These are phyloP conservation scores for Rhinophrynus dorsalis DNA, from an alignment of 2,797 vertebrate genomes.

Conservation along the genomic window DNA sequence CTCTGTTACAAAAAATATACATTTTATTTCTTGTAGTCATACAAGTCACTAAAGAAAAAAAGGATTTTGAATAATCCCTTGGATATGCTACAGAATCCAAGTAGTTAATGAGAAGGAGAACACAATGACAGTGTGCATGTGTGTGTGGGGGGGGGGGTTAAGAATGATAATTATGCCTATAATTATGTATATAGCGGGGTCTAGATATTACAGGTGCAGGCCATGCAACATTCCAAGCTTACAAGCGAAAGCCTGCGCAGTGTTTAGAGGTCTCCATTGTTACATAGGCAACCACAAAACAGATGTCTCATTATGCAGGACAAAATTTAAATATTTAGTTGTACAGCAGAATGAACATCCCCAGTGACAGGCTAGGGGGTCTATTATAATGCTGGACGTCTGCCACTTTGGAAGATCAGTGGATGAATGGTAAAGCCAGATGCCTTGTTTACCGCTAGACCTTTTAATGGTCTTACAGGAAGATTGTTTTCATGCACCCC, in stretches of 20 bases:
- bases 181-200: not conserved
- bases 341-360: not conserved
- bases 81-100: not conserved
- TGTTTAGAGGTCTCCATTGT: constrained; percentile 20
- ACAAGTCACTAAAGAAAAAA: no score
- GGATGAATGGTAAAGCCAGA: not conserved
- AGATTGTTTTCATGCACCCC: constrained; percentile 3
- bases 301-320: constrained; percentile 26
- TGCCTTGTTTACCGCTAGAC: not conserved
- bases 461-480: not conserved
- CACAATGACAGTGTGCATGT: not conserved
- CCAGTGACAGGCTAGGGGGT: not conserved
- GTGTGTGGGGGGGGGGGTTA: not conserved
- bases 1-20: no score
- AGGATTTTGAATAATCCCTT: no score
- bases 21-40: no score
- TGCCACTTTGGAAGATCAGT: not conserved
- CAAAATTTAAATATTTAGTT: not conserved
- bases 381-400: not conserved
- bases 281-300: not conserved
- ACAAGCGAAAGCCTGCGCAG: no score
- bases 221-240: not conserved
- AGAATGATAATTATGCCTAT: not conserved
- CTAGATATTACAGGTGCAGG: not conserved
- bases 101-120: not conserved